phyloP scores from a whole-genome alignment of 1,140 invertebrate species.

The Hyposmocoma kahamanoa region DNA sequence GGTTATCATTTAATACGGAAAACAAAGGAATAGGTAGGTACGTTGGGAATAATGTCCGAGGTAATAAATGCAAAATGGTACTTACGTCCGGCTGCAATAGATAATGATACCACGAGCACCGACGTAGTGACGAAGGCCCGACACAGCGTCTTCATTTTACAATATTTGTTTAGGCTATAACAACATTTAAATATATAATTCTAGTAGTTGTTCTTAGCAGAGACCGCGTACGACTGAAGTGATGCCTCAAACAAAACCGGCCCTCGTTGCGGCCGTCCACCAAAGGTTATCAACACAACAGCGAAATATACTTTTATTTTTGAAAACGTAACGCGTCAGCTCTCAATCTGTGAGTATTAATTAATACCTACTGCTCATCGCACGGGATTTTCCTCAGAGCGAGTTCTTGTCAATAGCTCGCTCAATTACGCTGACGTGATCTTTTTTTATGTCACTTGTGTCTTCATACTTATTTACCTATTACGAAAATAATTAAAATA shows the following conservation, averaged over 20 bases:
- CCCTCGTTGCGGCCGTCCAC: conserved; percentile 20
- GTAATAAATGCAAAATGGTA: too few relatives aligned
- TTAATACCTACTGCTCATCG: background rate
- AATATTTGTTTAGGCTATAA: background rate
- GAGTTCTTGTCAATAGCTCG: conserved; percentile 1
- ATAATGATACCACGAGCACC: background rate
- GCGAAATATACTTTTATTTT: conserved; percentile 11
- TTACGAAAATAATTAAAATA: too few relatives aligned
- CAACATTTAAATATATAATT: background rate
- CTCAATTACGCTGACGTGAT: background rate
- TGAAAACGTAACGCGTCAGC: conserved; percentile 10
- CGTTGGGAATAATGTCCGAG: too few relatives aligned
- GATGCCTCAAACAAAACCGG: conserved; percentile 13
- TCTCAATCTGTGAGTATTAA: background rate
- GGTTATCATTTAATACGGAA: too few relatives aligned
- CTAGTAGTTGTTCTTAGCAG: conserved; percentile 13
- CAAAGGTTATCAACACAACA: conserved; percentile 33
- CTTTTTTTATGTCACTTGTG: background rate
- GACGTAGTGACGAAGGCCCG: background rate
- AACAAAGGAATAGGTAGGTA: too few relatives aligned
- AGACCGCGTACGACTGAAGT: conserved; percentile 25
- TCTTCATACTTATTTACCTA: background rate
- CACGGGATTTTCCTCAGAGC: conserved; percentile 17
- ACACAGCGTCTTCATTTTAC: background rate
- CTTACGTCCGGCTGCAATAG: background rate